Conservation (phyloP, 2,113 vertebrate species). For the Hipposideros armiger region DNA sequence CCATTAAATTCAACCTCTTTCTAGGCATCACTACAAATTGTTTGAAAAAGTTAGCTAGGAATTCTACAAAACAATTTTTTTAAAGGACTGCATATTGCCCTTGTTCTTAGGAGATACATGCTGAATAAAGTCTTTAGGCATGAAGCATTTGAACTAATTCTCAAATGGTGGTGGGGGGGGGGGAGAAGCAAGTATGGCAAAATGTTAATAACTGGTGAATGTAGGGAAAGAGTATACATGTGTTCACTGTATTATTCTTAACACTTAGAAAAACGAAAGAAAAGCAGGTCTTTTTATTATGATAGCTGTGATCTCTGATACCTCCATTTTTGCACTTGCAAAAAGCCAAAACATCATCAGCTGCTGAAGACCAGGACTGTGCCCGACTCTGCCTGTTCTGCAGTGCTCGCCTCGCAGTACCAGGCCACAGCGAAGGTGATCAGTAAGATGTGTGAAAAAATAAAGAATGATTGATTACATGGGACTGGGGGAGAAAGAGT, state of each 20-base stretch:
- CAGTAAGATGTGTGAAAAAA: not conserved
- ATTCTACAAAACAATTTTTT: not conserved
- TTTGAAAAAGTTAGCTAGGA: not conserved
- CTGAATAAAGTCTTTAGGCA: not conserved
- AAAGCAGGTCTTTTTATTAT: not conserved
- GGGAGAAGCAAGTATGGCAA: not conserved
- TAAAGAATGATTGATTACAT: not conserved
- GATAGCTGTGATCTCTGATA: not conserved
- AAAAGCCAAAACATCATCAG: not conserved
- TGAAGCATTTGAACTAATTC: slow-evolving; percentile 1
- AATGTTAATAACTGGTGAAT: not conserved
- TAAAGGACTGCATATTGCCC: not conserved
- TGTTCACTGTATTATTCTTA: not conserved
- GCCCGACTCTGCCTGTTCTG: rapidly evolving
- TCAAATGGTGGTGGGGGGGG: not conserved
- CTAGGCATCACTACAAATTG: not conserved
- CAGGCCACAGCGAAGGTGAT: not conserved
- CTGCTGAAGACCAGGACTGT: not conserved
- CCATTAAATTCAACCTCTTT: not conserved
- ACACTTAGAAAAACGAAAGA: not conserved
- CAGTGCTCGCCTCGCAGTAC: not conserved
- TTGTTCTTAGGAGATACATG: not conserved
- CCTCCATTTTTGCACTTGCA: not conserved
- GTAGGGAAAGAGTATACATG: not conserved
- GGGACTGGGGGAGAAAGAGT: not conserved